These are phyloP conservation scores for Stenodera caucasica DNA, from an alignment of 2,888 invertebrate species.

Conservation along the genomic window DNA sequence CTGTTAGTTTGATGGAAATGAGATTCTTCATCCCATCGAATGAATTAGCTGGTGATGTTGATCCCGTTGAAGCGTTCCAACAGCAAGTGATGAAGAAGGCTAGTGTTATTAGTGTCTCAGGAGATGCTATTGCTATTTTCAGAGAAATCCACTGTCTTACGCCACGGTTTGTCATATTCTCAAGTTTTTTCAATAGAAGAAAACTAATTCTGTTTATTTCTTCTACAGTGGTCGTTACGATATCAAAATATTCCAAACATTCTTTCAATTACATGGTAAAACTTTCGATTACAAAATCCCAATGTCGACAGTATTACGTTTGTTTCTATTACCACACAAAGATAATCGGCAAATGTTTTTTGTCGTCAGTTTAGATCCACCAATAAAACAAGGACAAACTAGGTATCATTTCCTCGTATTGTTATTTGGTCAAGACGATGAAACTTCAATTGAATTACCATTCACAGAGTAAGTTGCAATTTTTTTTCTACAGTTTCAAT, in stretches of 20 bases:
- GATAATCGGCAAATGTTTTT: constrained; percentile 99
- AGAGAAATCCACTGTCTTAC: constrained; percentile 97
- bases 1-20: constrained; percentile 96
- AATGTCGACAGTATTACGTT: constrained; percentile 90
- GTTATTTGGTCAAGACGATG: constrained; percentile 93
- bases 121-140: constrained; percentile 97
- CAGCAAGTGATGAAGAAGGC: constrained; percentile 96
- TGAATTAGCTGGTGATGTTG: constrained; percentile 82
- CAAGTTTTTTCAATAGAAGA: not conserved
- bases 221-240: constrained; percentile 91
- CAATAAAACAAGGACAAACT: constrained; percentile 99
- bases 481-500: constrained; percentile 9
- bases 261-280: constrained; percentile 94
- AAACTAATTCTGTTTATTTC: constrained; percentile 49
- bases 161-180: constrained; percentile 70
- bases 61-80: constrained; percentile 96
- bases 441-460: constrained; percentile 86
- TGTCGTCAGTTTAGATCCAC: constrained; percentile 96
- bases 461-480: constrained; percentile 78
- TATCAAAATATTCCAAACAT: constrained; percentile 90
- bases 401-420: constrained; percentile 95
- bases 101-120: constrained; percentile 95
- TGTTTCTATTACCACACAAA: constrained; percentile 95
- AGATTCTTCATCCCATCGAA: constrained; percentile 95
- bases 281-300: constrained; percentile 99